These are phyloP conservation scores for Drosophila azteca DNA, from an alignment of 1,140 invertebrate species.

Conservation along the genomic window DNA sequence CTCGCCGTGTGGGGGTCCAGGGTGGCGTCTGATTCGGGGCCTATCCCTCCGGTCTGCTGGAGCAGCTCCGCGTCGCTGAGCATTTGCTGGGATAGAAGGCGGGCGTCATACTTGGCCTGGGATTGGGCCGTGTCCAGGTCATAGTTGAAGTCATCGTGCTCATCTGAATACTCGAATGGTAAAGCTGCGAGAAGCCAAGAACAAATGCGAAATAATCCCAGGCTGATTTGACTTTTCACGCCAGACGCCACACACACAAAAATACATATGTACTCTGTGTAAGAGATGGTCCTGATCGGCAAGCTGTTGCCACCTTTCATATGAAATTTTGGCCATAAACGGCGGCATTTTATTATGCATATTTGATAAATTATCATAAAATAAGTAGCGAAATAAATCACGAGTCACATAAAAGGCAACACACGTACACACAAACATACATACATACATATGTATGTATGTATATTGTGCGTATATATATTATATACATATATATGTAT, in stretches of 20 bases:
- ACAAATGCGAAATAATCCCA: constrained; percentile 56
- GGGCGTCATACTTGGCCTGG: constrained; percentile 82
- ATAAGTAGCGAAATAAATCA: constrained; percentile 73
- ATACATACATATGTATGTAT: constrained; percentile 30
- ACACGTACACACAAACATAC: constrained; percentile 1
- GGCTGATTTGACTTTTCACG: constrained; percentile 48
- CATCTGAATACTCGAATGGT: constrained; percentile 77
- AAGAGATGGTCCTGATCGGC: constrained; percentile 31
- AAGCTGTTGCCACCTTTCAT: constrained; percentile 61
- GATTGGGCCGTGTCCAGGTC: constrained; percentile 82
- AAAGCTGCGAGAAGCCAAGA: constrained; percentile 52
- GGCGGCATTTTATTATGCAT: constrained; percentile 48
- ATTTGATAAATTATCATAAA: constrained; percentile 77
- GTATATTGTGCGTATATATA: not conserved
- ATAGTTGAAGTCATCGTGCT: constrained; percentile 77
- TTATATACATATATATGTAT: constrained; percentile 19
- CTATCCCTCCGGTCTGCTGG: constrained; percentile 46
- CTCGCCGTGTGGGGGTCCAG: constrained; percentile 21
- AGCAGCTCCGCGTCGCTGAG: constrained; percentile 66
- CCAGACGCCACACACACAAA: constrained; percentile 2
- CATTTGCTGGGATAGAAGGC: constrained; percentile 80
- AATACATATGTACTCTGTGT: not conserved
- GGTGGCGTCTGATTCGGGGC: constrained; percentile 33
- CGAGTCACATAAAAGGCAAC: constrained; percentile 60
- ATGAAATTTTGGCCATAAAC: constrained; percentile 58